These are phyloP conservation scores for Phaethon lepturus DNA, from an alignment of 2,113 vertebrate genomes.

Conservation along the genomic window DNA sequence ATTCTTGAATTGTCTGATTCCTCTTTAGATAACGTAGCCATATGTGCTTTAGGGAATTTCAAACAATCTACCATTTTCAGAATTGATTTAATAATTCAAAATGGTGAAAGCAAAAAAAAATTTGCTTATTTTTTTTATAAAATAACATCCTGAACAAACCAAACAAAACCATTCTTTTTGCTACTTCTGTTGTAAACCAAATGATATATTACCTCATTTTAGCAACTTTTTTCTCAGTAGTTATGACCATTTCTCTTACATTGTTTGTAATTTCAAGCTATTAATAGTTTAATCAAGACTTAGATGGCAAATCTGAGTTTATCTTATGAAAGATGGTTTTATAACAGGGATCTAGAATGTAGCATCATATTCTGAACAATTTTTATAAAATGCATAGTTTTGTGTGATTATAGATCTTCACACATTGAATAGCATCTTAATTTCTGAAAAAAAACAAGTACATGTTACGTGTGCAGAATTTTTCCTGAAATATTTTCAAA, in stretches of 20 bases:
- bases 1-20: background rate
- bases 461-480: background rate
- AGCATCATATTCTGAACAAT: background rate
- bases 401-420: background rate
- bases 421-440: background rate
- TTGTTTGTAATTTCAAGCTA: background rate
- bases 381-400: background rate
- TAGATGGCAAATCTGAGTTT: background rate
- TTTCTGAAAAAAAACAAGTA: background rate
- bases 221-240: background rate
- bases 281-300: background rate
- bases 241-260: background rate
- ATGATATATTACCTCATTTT: background rate
- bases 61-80: background rate
- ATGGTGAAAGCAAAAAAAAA: background rate
- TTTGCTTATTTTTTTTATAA: background rate
- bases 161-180: accelerated
- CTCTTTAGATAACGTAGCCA: accelerated
- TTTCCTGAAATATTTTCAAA: background rate
- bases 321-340: background rate
- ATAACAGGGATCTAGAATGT: background rate
- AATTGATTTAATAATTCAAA: background rate
- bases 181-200: background rate
- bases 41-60: background rate
- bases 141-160: background rate